Conservation (phyloP, 2,888 invertebrate species). For the Rhogogaster chlorosoma region DNA sequence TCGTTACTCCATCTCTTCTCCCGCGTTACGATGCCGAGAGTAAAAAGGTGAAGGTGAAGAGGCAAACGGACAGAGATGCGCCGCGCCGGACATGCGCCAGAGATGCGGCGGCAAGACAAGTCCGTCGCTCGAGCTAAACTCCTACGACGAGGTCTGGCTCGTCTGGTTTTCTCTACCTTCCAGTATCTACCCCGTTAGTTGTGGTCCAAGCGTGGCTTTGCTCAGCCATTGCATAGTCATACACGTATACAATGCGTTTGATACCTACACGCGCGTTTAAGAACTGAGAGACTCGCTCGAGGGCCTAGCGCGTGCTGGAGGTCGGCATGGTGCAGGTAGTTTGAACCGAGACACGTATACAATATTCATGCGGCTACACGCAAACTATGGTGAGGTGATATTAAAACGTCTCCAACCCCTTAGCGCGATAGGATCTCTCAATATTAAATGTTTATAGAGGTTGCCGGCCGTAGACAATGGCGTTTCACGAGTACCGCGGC, state of each 20-base stretch:
- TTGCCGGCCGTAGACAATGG: constrained; percentile 53
- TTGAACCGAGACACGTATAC: constrained; percentile 44
- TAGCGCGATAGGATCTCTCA: constrained; percentile 52
- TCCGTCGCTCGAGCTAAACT: constrained; percentile 42
- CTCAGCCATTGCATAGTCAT: background rate
- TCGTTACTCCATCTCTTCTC: background rate
- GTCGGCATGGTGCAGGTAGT: constrained; percentile 43
- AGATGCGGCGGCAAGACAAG: constrained; percentile 46
- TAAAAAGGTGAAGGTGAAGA: constrained; percentile 47
- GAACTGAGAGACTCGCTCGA: background rate
- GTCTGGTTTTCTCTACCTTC: constrained; percentile 38
- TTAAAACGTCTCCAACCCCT: constrained; percentile 53
- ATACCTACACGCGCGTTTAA: constrained; percentile 12
- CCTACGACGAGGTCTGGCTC: constrained; percentile 35
- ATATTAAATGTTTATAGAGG: constrained; percentile 54
- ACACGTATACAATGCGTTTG: constrained; percentile 26
- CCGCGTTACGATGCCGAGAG: constrained; percentile 7
- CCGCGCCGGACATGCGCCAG: constrained; percentile 41
- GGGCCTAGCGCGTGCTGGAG: constrained; percentile 44
- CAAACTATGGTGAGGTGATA: constrained; percentile 50
- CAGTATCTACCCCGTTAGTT: constrained; percentile 25
- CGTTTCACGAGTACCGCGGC: constrained; percentile 51
- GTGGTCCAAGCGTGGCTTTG: constrained; percentile 26
- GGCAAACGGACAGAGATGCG: constrained; percentile 43
- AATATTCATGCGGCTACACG: constrained; percentile 53